Base-by-base conservation (phyloP, 2,888 invertebrate species). In the Nemapogon koenigi region DNA sequence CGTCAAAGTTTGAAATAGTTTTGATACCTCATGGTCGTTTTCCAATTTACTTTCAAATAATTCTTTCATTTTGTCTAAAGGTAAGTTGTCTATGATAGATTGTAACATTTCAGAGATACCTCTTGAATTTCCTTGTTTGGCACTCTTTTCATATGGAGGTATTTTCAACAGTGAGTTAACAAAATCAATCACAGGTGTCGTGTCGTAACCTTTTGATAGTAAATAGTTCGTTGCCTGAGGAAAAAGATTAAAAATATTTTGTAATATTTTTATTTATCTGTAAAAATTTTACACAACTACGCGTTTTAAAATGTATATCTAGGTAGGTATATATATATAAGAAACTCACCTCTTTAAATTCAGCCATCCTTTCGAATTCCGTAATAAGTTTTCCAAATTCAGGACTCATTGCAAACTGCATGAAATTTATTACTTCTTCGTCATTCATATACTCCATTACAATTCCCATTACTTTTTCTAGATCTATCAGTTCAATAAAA, bases 311-410 rank as follows among this genome's bases (percentile, higher is more conserved):
- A 4, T 28, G 6, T 22, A 28, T 6, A 4, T 4, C 11, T 11
- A 28, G 6, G 6, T 11, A n/a, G 11, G 4, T 28, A 28, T 6
- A n/a, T 30, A 15, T 30, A n/a, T 30, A 28, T 7, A n/a, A n/a
- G n/a, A 31, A 14, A 19, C 45, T 48, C 46, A 62, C 61, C 59
- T 60, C 57, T 42, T 53, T 53, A 46, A 59, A 59, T 43, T 60
- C 59, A 3, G 47, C 46, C 26, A 58, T 47, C 13, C 49, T 44
- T 42, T 59, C 55, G 30, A 59, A 49, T 11, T 59, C 53, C 43
- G 42, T 44, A 16, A 59, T 27, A 2, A 55, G 29, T 18, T 55
- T 43, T 33, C 50, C 49, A 38, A 60, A 55, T 26, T 57, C 42
- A 0, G 51, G 44, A 35, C 59, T 53, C 0, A 51, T 19, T 3